Evolutionary conservation across 2,888 invertebrate genomes (phyloP), one percentile per base, ranked within the genome.

Genomic region (Blera fallax): DNA sequence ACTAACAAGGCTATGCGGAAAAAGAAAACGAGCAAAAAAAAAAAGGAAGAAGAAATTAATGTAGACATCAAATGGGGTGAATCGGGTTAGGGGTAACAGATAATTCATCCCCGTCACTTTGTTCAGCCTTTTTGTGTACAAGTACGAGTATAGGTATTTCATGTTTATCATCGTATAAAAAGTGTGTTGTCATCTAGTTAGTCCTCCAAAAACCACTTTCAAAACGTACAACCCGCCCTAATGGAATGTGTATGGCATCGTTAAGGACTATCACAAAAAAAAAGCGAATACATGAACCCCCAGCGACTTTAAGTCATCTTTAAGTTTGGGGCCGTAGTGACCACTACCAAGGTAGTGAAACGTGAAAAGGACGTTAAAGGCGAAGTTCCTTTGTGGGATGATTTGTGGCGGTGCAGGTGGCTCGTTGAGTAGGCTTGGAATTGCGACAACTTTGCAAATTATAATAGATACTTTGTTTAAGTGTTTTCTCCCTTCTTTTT

Each of bases 21-120:
- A 56, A 50, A 54, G 29, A 11, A 52, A 58, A 37, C 34, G 11
- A 56, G 18, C 5, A 24, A 52, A 18, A 62, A 65, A 45, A 18
- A 43, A 24, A 18, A 43, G 37, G 50, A 65, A 77, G 37, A 43
- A 45, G 43, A 76, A 72, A 52, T 64, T 58, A 60, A 77, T 72
- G 77, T 52, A 77, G 72, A 60, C 54, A 56, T 69, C 69, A 69
- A 69, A 69, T 43, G 50, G 74, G 64, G 37, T 72, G 54, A 37
- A 67, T 78, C 18, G 62, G 54, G 78, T 60, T 60, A 78, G 54
- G 67, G 62, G 52, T 40, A 56, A 69, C 58, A 83, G 60, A 78
- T 83, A 83, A 83, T 83, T 83, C 78, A 78, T 83, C 83, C 60
- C 67, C 60, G 72, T 83, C 72, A 73, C 72, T 83, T 73, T 54